Evolutionary conservation across 2,888 invertebrate species (phyloP), one percentile per base, ranked within the genome.

Genomic region (Dorcus parallelipipedus): DNA sequence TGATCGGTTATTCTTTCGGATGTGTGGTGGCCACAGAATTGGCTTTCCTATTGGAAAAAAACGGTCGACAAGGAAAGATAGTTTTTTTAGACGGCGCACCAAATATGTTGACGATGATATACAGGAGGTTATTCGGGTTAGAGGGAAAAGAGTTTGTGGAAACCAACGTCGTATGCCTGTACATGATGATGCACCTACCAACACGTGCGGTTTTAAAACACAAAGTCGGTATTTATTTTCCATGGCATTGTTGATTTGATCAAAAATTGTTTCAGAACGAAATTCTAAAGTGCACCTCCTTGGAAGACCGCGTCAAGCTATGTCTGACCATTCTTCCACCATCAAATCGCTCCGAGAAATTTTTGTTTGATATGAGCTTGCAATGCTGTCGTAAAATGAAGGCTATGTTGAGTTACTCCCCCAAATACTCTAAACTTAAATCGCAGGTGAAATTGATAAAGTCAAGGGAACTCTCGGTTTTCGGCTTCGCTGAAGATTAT

Each of bases 1-100:
- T 45, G 20, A 83, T 89, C n/a, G 95, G 92, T 2, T 95, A 96
- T 80, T 96, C 95, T 33, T 95, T 86, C 71, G 96, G 96, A 49
- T 81, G 88, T 0, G 76, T 89, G 23, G 81, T 93, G 14, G 88
- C 89, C 0, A 78, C 94, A 53, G 91, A 93, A 72, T 79, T 95
- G 61, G 88, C 87, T 3, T 78, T 84, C 8, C 82, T 83, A 70
- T 78, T 95, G 26, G 91, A 92, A 74, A 79, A 77, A 7, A 78
- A 82, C 66, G 88, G 88, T 67, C 49, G 33, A 49, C 79, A 72
- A 14, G 89, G 89, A 3, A 80, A 83, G 49, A 70, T 90, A 2
- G 80, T 88, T 69, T 82, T 94, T 10, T 79, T 95, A 52, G 95
- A 95, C 72, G 94, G 94, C 26, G 26, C 26, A 26, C 26, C 26